These are phyloP conservation scores for Hestina assimilis DNA, from an alignment of 1,140 invertebrate species.

Conservation along the genomic window DNA sequence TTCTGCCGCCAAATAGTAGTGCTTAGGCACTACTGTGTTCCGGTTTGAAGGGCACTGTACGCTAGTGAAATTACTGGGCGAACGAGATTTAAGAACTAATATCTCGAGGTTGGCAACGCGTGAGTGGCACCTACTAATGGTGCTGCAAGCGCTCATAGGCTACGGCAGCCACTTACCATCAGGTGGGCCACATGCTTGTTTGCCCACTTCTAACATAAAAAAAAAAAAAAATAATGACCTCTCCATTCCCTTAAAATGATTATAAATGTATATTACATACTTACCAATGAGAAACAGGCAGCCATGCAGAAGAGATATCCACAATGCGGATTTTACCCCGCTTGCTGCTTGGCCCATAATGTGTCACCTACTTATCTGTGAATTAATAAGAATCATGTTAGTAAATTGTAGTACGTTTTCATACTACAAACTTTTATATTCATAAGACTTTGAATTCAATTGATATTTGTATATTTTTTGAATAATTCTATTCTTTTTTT, in stretches of 20 bases:
- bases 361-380: slow-evolving; percentile 28
- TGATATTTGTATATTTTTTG: too few species aligned
- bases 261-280: slow-evolving; percentile 11
- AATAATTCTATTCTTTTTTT: too few species aligned
- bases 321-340: slow-evolving; percentile 46
- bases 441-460: too few species aligned
- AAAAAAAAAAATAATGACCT: neutral
- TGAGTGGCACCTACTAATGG: too few species aligned
- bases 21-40: too few species aligned
- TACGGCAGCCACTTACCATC: too few species aligned
- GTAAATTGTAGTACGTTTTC: neutral
- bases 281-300: slow-evolving; percentile 52
- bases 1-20: too few species aligned
- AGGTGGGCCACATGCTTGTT: neutral
- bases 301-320: slow-evolving; percentile 59
- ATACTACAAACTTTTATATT: neutral
- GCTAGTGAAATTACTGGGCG: too few species aligned
- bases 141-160: neutral
- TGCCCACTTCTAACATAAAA: neutral
- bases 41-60: too few species aligned
- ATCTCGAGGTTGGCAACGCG: too few species aligned
- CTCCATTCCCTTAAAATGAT: neutral
- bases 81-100: too few species aligned
- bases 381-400: neutral
- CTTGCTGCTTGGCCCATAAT: slow-evolving; percentile 45